Conservation (phyloP, 2,113 vertebrate genomes). For the human (Homo sapiens) region DNA sequence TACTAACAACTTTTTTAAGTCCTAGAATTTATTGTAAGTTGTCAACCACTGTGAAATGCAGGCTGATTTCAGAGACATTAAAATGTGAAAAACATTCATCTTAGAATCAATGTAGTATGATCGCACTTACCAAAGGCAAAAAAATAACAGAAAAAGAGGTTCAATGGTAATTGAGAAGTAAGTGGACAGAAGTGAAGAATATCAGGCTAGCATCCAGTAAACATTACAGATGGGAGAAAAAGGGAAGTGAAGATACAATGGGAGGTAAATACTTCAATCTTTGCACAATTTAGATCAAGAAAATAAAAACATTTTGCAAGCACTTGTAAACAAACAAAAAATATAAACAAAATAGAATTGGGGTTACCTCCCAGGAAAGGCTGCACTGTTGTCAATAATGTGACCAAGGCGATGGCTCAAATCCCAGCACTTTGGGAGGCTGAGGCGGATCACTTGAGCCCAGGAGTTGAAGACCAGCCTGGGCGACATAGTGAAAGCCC, state of each 20-base stretch:
- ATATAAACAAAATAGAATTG: neutral
- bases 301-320: neutral
- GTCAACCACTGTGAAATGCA: neutral
- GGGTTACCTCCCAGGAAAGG: neutral
- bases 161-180: neutral
- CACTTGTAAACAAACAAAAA: neutral
- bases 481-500: too few relatives aligned
- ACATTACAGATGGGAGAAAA: neutral
- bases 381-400: neutral
- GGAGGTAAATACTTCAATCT: neutral
- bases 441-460: too few relatives aligned
- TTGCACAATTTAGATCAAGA: neutral
- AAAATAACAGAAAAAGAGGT: neutral
- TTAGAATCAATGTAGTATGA: neutral
- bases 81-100: neutral
- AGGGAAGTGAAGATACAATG: neutral
- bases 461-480: neutral
- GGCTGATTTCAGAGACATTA: constrained; percentile 14
- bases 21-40: neutral
- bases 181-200: neutral
- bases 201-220: neutral
- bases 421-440: too few relatives aligned
- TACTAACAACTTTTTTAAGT: neutral
- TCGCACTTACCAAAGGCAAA: neutral
- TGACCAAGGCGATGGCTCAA: neutral